These are phyloP conservation scores for Australoheros scitulus DNA, from an alignment of 2,113 vertebrate genomes.

Conservation along the genomic window DNA sequence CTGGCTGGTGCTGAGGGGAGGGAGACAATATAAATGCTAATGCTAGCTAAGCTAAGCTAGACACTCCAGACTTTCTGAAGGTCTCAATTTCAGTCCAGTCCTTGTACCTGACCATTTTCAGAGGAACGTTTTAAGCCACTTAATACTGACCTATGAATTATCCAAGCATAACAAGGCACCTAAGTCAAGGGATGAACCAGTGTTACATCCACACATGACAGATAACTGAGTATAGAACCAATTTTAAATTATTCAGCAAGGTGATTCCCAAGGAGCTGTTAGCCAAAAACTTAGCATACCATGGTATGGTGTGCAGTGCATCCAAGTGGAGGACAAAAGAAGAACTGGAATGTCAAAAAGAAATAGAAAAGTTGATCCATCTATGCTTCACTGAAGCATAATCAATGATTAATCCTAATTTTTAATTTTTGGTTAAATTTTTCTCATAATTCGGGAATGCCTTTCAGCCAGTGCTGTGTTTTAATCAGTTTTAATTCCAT, in stretches of 20 bases:
- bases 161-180: not conserved
- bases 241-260: not conserved
- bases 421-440: not conserved
- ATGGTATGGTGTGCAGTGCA: too few species aligned
- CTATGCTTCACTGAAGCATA: not conserved
- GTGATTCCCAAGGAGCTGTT: not conserved
- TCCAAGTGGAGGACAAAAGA: not conserved
- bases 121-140: not conserved
- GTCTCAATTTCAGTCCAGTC: too few species aligned
- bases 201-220: not conserved
- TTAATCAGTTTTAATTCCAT: too few species aligned
- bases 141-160: not conserved
- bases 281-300: not conserved
- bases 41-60: too few species aligned
- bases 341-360: fast-evolving
- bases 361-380: not conserved
- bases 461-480: too few species aligned
- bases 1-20: too few species aligned
- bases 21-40: too few species aligned
- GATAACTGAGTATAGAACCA: not conserved
- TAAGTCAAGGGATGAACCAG: not conserved
- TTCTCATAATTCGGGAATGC: too few species aligned
- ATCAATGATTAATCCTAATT: not conserved
- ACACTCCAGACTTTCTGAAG: not conserved
- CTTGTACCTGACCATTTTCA: not conserved